These are phyloP conservation scores for Loriculus beryllinus DNA, from an alignment of 2,797 vertebrate genomes.

Conservation along the genomic window DNA sequence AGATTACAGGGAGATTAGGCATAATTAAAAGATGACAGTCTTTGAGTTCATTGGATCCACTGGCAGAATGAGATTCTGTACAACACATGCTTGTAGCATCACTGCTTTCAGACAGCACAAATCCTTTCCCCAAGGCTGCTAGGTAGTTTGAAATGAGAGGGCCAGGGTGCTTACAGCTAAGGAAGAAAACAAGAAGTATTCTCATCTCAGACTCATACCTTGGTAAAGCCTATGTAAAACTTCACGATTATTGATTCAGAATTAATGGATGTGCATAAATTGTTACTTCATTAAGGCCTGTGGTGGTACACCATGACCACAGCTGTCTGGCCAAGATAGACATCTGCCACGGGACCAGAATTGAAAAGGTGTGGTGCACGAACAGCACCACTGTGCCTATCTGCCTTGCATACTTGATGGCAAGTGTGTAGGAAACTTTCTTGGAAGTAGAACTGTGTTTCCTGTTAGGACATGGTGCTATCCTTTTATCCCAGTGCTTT, in stretches of 20 bases:
- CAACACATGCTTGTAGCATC: neutral
- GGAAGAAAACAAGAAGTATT: neutral
- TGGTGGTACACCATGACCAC: neutral
- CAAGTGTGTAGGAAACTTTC: neutral
- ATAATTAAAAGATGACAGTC: neutral
- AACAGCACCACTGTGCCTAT: neutral
- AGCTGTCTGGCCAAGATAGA: neutral
- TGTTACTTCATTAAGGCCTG: neutral
- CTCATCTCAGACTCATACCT: neutral
- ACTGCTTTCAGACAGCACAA: neutral
- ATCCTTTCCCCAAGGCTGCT: neutral
- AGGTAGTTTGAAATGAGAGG: neutral
- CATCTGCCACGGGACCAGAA: neutral
- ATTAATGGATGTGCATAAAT: neutral
- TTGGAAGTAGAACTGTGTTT: neutral
- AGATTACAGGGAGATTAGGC: neutral
- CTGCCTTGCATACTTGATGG: neutral
- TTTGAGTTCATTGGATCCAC: neutral
- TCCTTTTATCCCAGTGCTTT: neutral
- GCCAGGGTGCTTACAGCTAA: neutral
- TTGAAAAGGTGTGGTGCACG: neutral
- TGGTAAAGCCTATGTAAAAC: neutral
- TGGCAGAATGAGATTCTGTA: neutral
- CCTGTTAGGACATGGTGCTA: accelerated
- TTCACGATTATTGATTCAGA: neutral